These are phyloP conservation scores for Melipona beecheii DNA, from an alignment of 2,888 invertebrate genomes.

Conservation along the genomic window DNA sequence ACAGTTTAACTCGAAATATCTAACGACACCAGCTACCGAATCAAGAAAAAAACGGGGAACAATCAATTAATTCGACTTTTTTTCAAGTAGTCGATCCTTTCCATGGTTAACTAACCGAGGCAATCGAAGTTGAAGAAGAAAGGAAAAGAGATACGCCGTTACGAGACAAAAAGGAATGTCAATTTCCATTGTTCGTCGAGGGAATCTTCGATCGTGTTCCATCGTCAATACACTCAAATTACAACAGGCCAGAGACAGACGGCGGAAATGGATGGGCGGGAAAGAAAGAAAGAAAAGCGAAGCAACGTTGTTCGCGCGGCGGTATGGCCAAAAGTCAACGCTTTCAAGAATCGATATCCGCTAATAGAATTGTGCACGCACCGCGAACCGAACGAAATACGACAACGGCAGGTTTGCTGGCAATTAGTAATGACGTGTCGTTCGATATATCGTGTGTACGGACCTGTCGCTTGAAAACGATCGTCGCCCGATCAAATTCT, in stretches of 20 bases:
- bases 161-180: background rate
- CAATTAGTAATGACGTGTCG: conserved; percentile 66
- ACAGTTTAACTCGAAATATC: too few species aligned
- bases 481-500: conserved; percentile 44
- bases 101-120: background rate
- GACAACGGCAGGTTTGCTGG: conserved; percentile 61
- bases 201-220: background rate
- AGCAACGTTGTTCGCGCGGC: conserved; percentile 3
- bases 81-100: background rate
- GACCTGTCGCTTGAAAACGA: conserved; percentile 48
- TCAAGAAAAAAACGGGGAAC: too few species aligned
- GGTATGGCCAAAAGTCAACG: conserved; percentile 53
- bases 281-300: background rate
- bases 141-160: background rate
- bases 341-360: conserved; percentile 64
- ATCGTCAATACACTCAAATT: background rate
- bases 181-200: background rate
- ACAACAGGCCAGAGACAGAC: background rate
- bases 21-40: too few species aligned
- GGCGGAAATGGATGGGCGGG: background rate
- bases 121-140: background rate
- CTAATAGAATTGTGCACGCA: conserved; percentile 64
- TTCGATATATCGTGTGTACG: conserved; percentile 39
- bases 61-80: background rate
- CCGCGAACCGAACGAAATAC: conserved; percentile 54